A percentile compares a stretch with the other conserved stretches of the same genome.
Evolutionary conservation across 2,113 vertebrate species (phyloP).

Genomic region (Scomber japonicus): DNA sequence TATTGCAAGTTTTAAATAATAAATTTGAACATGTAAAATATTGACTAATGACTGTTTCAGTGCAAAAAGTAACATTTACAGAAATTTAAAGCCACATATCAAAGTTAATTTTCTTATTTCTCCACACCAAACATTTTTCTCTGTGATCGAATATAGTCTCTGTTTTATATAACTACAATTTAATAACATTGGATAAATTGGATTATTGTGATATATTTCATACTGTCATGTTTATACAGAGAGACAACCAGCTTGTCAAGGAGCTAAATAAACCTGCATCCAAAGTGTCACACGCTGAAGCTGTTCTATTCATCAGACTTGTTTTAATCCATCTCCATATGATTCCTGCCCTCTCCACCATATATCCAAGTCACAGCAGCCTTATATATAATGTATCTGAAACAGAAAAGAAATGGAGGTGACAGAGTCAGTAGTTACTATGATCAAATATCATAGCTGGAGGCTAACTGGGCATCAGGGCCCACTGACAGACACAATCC

Average conservation of each 20-base stretch:
- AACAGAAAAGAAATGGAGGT: conserved; percentile 88
- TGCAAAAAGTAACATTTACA: background rate
- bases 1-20: background rate
- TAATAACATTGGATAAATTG: conserved; percentile 50
- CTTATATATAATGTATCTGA: conserved; percentile 94
- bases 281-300: conserved; percentile 77
- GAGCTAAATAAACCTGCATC: conserved; percentile 91
- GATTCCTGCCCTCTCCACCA: conserved; percentile 87
- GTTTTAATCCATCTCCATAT: conserved; percentile 97
- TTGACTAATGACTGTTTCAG: background rate
- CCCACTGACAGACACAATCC: conserved; percentile 86
- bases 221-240: conserved; percentile 51
- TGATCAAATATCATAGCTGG: conserved; percentile 97
- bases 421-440: conserved; percentile 96
- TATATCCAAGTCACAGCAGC: conserved; percentile 91
- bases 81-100: conserved; percentile 5
- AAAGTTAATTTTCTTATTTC: conserved; percentile 4
- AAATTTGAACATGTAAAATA: background rate
- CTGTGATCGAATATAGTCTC: conserved; percentile 26
- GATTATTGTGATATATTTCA: conserved; percentile 48
- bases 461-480: conserved; percentile 93
- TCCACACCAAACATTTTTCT: background rate
- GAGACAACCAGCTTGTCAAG: conserved; percentile 87
- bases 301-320: conserved; percentile 89
- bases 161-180: conserved; percentile 44